Percentiles rank a stretch among this genome's conserved stretches.
These are phyloP conservation scores for Anastatus disparis DNA, from an alignment of 1,140 invertebrate genomes.

Conservation along the genomic window DNA sequence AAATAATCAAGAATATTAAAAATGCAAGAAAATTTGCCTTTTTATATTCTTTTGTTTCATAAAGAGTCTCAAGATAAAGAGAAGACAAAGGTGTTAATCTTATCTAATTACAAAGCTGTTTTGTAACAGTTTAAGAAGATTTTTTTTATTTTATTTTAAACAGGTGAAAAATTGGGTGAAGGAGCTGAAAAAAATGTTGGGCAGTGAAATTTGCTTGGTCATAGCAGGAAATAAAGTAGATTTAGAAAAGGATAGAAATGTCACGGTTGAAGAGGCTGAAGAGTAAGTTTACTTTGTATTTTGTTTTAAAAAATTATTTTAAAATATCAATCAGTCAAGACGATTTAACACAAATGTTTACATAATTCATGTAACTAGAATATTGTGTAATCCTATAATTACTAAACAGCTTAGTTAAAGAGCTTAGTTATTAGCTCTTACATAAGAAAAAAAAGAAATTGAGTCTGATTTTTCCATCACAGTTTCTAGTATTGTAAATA, in stretches of 20 bases:
- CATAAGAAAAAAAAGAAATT: too few species aligned
- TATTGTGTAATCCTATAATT: too few species aligned
- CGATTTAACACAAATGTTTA: too few species aligned
- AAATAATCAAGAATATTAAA: too few species aligned
- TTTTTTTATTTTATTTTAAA: constrained; percentile 45
- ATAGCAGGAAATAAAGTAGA: constrained; percentile 99
- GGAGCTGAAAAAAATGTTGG: constrained; percentile 95
- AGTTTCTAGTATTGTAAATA: too few species aligned
- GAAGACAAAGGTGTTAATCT: not conserved
- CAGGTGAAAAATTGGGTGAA: constrained; percentile 99
- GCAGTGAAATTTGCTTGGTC: constrained; percentile 88
- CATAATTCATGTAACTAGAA: too few species aligned
- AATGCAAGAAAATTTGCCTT: too few species aligned
- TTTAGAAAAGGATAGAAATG: constrained; percentile 89
- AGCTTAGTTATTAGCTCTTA: too few species aligned
- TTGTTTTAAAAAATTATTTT: not conserved
- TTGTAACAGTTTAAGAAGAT: not conserved
- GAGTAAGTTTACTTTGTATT: constrained; percentile 71
- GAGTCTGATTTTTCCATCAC: too few species aligned
- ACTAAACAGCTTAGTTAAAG: too few species aligned
- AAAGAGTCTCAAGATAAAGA: not conserved
- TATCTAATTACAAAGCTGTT: not conserved
- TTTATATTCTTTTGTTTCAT: not conserved
- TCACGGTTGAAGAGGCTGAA: constrained; percentile 86
- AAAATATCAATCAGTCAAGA: too few species aligned